Evolutionary conservation across 2,888 invertebrate genomes (phyloP).

Genomic region (Kuschelorhynchus macadamiae): DNA sequence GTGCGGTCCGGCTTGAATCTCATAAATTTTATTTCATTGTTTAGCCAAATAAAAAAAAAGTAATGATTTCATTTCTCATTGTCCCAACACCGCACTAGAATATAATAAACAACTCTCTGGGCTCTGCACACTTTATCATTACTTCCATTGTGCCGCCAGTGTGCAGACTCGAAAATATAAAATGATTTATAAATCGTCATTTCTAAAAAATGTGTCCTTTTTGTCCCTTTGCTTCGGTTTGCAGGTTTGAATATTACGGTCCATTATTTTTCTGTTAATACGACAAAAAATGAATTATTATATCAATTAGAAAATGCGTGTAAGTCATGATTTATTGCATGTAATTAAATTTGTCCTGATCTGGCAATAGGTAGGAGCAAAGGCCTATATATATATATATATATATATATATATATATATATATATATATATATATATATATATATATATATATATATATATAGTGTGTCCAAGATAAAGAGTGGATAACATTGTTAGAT

Average conservation of each 20-base stretch:
- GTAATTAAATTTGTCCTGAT: too few species aligned
- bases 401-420: too few species aligned
- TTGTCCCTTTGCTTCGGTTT: constrained; percentile 39
- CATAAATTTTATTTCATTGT: constrained; percentile 50
- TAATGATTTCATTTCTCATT: constrained; percentile 61
- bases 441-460: too few species aligned
- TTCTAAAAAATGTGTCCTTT: constrained; percentile 51
- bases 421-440: too few species aligned
- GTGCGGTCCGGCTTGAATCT: constrained; percentile 43
- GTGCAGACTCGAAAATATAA: constrained; percentile 62
- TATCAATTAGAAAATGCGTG: neutral
- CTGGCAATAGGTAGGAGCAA: too few species aligned
- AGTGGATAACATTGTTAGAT: too few species aligned
- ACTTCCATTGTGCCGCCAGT: constrained; percentile 58
- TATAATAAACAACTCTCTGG: constrained; percentile 60
- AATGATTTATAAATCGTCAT: constrained; percentile 63
- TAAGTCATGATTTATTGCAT: too few species aligned
- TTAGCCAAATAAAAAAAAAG: constrained; percentile 53
- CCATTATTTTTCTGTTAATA: constrained; percentile 22
- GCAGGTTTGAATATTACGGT: constrained; percentile 33
- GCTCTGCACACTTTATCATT: constrained; percentile 61
- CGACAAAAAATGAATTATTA: constrained; percentile 2
- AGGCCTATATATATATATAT: too few species aligned
- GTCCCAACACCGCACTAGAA: constrained; percentile 59
- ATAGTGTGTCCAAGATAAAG: too few species aligned